Evolutionary conservation across 1,140 invertebrate species (phyloP).

Genomic region (Drosophila athabasca): DNA sequence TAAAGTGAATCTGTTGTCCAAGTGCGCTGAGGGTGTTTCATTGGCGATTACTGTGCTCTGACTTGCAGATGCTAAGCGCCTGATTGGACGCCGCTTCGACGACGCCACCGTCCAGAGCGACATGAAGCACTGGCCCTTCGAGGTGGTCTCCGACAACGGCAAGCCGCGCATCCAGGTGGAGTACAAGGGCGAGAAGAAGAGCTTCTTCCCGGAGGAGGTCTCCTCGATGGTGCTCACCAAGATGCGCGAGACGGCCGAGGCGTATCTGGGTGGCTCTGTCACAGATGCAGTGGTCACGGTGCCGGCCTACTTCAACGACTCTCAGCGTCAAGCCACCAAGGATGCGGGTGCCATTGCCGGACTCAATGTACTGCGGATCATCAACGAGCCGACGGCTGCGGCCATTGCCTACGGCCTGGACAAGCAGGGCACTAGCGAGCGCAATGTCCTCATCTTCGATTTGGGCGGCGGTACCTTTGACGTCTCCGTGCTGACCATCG

Average conservation of each 20-base stretch:
- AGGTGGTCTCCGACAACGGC: constrained; percentile 91
- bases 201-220: constrained; percentile 95
- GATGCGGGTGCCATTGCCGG: constrained; percentile 94
- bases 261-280: constrained; percentile 94
- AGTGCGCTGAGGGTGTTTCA: constrained; percentile 37
- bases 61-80: constrained; percentile 95
- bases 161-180: constrained; percentile 94
- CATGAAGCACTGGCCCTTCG: constrained; percentile 98
- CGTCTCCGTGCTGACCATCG: constrained; percentile 97
- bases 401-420: constrained; percentile 99
- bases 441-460: constrained; percentile 96
- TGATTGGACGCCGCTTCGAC: constrained; percentile 96
- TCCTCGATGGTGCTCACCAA: constrained; percentile 95
- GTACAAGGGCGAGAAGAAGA: constrained; percentile 95
- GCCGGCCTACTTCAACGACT: constrained; percentile 96
- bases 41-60: constrained; percentile 40
- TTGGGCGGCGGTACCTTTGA: constrained; percentile 98
- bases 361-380: constrained; percentile 94
- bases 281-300: constrained; percentile 95
- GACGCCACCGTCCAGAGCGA: constrained; percentile 95
- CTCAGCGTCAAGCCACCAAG: constrained; percentile 95
- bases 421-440: constrained; percentile 94
- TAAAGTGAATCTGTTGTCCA: constrained; percentile 49
- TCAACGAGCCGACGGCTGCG: constrained; percentile 98
- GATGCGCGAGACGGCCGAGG: constrained; percentile 97